phyloP scores from a whole-genome alignment of 2,888 invertebrate species.

The Pollenia angustigena region DNA sequence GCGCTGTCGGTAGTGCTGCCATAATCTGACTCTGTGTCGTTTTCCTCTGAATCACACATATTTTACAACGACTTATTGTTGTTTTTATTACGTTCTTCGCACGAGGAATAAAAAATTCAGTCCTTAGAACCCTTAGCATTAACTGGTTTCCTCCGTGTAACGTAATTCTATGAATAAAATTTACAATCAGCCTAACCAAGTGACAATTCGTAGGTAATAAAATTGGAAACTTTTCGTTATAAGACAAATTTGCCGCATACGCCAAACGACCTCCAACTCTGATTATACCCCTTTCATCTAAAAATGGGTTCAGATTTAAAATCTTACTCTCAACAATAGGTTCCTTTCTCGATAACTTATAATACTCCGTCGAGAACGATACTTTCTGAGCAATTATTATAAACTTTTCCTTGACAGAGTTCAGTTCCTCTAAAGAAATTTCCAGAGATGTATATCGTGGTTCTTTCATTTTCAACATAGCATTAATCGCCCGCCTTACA shows the following conservation, averaged over 20 bases:
- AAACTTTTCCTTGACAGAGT: not conserved
- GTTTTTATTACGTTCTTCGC: not conserved
- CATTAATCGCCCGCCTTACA: not conserved
- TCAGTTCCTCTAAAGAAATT: not conserved
- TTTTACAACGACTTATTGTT: not conserved
- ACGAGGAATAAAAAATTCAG: not conserved
- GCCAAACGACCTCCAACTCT: not conserved
- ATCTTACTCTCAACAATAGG: not conserved
- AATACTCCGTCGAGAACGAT: not conserved
- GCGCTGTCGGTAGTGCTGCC: not conserved
- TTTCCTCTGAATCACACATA: not conserved
- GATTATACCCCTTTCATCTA: not conserved
- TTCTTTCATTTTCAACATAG: not conserved
- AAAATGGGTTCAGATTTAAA: not conserved
- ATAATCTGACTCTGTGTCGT: not conserved
- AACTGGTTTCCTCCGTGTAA: slow-evolving; percentile 23
- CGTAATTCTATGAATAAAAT: not conserved
- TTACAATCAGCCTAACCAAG: not conserved
- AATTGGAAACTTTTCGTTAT: not conserved
- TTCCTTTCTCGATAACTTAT: not conserved
- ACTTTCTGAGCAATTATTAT: not conserved
- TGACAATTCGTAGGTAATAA: not conserved
- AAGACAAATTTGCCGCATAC: not conserved
- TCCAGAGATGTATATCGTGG: not conserved
- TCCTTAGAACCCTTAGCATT: not conserved